A percentile compares a stretch with the other conserved stretches of the same genome.
Conservation (phyloP, 2,113 vertebrate species). For the Neogale vison region DNA sequence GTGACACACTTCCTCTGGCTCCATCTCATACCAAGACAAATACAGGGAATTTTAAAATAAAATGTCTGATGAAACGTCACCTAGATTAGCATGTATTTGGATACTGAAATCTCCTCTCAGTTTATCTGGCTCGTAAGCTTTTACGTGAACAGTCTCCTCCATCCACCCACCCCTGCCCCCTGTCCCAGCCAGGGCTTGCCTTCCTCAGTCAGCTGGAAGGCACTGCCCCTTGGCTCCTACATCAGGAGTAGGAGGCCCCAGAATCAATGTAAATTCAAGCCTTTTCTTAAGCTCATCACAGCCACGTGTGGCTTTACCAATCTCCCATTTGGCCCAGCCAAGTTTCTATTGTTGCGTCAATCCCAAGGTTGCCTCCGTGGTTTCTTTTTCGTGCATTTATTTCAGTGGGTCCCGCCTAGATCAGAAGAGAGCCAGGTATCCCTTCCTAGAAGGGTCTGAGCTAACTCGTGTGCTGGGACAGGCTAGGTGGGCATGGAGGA, state of each 20-base stretch:
- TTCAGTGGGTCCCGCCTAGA: not conserved
- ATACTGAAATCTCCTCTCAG: not conserved
- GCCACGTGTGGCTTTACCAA: not conserved
- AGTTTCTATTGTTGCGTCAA: not conserved
- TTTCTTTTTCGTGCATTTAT: not conserved
- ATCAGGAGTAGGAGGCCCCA: not conserved
- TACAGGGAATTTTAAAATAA: not conserved
- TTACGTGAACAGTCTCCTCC: not conserved
- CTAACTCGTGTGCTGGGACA: not conserved
- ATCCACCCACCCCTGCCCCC: not conserved
- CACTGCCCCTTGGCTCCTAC: not conserved
- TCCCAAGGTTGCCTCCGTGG: not conserved
- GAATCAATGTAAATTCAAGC: not conserved
- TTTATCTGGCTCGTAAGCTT: not conserved
- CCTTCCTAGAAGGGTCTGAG: not conserved
- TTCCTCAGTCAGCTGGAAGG: not conserved
- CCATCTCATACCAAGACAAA: not conserved
- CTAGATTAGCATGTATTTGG: not conserved
- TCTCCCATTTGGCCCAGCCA: not conserved
- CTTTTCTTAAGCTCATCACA: not conserved
- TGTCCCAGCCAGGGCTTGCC: not conserved
- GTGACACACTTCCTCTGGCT: not conserved
- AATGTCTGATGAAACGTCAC: not conserved
- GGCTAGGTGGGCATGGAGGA: not conserved
- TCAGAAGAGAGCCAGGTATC: not conserved